Conservation (phyloP, 1,140 invertebrate species). For the Pseudomyrmex dendroicus region DNA sequence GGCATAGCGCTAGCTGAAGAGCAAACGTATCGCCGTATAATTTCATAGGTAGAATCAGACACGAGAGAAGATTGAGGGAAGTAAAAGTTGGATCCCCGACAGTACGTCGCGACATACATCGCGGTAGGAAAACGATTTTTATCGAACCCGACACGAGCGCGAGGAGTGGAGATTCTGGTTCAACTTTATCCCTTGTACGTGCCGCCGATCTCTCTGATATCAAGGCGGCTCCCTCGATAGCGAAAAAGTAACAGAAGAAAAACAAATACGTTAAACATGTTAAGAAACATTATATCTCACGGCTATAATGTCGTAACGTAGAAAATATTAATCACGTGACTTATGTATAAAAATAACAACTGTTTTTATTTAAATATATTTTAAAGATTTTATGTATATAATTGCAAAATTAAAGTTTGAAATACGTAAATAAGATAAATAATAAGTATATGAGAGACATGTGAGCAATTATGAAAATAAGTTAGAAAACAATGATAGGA, state of each 20-base stretch:
- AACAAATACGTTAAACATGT: not conserved
- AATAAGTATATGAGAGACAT: no score
- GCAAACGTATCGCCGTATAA: constrained; percentile 76
- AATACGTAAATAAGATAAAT: not conserved
- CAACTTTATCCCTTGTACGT: constrained; percentile 82
- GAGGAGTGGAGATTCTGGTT: constrained; percentile 31
- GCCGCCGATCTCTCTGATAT: constrained; percentile 72
- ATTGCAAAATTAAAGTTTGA: not conserved
- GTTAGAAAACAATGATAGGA: not conserved
- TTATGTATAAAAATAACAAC: not conserved
- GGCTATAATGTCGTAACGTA: no score
- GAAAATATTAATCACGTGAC: not conserved
- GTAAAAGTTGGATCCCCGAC: constrained; percentile 29
- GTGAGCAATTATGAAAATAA: not conserved
- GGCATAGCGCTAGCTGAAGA: constrained; percentile 72
- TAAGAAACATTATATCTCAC: not conserved
- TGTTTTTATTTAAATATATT: constrained; percentile 9
- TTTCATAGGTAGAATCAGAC: constrained; percentile 65
- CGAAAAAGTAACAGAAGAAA: not conserved
- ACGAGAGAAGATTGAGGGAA: not conserved
- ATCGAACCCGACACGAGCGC: constrained; percentile 11
- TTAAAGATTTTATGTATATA: constrained; percentile 16
- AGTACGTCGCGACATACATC: constrained; percentile 23
- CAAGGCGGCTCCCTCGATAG: constrained; percentile 45
- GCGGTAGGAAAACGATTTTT: constrained; percentile 58